phyloP scores from a whole-genome alignment of 2,888 invertebrate genomes.

The Sminthurinus aureus region DNA sequence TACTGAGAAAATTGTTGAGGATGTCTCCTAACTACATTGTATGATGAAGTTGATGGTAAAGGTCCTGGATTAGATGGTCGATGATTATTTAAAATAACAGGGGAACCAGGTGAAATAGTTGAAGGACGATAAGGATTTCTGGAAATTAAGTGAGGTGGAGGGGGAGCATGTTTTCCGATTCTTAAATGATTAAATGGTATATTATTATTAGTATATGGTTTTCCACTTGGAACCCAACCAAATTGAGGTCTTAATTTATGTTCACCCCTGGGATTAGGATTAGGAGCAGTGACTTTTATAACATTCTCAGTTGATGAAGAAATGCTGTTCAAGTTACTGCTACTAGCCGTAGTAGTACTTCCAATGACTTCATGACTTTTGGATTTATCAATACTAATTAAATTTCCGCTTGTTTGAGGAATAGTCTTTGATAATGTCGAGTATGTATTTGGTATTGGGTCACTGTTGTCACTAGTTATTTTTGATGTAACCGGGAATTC shows the following conservation, averaged over 20 bases:
- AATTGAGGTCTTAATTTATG: slow-evolving; percentile 14
- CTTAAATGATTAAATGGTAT: slow-evolving; percentile 29
- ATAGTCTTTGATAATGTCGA: slow-evolving; percentile 17
- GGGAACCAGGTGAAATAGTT: slow-evolving; percentile 13
- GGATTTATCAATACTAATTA: slow-evolving; percentile 45
- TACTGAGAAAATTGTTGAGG: slow-evolving; percentile 50
- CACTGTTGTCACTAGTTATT: no score
- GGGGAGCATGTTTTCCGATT: slow-evolving; percentile 23
- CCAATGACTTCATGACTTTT: slow-evolving; percentile 25
- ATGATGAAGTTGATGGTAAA: slow-evolving; percentile 21
- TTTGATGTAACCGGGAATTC: slow-evolving; percentile 20
- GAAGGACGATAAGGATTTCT: slow-evolving; percentile 24
- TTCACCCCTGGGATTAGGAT: no score
- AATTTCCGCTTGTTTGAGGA: slow-evolving; percentile 35
- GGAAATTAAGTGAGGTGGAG: slow-evolving; percentile 25
- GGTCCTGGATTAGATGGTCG: neutral
- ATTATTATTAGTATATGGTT: neutral
- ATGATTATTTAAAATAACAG: neutral
- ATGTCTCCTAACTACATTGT: slow-evolving; percentile 17
- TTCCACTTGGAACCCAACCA: slow-evolving; percentile 28
- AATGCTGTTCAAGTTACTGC: neutral
- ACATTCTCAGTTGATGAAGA: neutral
- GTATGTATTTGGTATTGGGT: slow-evolving; percentile 27
- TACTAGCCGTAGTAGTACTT: neutral
- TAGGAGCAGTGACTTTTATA: no score